phyloP scores from a whole-genome alignment of 1,140 invertebrate genomes.

The Tetramorium alpestre region DNA sequence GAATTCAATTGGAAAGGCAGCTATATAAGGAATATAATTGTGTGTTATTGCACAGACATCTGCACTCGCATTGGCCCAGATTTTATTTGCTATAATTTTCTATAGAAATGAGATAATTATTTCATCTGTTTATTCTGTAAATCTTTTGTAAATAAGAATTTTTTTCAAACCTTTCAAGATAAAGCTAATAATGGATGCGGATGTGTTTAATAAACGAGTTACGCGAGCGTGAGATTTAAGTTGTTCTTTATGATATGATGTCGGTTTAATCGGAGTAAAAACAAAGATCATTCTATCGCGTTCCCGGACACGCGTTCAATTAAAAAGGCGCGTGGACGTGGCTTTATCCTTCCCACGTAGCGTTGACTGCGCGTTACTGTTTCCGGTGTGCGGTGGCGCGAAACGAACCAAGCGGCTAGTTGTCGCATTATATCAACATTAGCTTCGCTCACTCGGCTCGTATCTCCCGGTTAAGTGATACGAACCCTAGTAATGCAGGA shows the following conservation, averaged over 20 bases:
- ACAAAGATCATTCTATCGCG: background rate
- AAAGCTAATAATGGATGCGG: background rate
- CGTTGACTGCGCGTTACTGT: background rate
- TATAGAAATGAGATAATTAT: background rate
- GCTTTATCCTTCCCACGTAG: background rate
- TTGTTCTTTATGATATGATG: background rate
- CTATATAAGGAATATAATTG: background rate
- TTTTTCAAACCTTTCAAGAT: no score
- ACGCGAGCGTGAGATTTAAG: background rate
- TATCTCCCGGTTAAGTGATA: slow-evolving; percentile 73
- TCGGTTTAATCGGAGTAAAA: background rate
- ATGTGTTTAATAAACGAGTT: background rate
- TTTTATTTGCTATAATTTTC: background rate
- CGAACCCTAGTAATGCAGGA: slow-evolving; percentile 56
- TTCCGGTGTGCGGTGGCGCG: slow-evolving; percentile 40
- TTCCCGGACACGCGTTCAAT: background rate
- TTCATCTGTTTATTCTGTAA: background rate
- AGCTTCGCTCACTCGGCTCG: slow-evolving; percentile 64
- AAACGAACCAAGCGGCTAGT: slow-evolving; percentile 23
- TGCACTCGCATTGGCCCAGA: background rate
- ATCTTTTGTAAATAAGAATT: background rate
- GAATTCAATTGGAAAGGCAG: background rate
- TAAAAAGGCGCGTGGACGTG: slow-evolving; percentile 18
- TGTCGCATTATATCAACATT: slow-evolving; percentile 76
- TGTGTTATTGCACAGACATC: background rate